These are phyloP conservation scores for Myzus persicae DNA, from an alignment of 1,140 invertebrate genomes.

Conservation along the genomic window DNA sequence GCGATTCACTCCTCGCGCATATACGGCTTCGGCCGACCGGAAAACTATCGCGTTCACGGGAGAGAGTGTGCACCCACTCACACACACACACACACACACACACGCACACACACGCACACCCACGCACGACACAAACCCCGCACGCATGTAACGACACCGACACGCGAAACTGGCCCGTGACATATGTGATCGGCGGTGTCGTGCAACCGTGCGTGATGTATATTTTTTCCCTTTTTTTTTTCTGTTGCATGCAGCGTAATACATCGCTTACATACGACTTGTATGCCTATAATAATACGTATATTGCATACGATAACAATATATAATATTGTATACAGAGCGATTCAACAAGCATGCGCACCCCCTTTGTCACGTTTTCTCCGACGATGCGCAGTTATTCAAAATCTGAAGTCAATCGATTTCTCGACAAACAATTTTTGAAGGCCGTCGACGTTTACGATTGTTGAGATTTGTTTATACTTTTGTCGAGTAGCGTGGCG, in stretches of 20 bases:
- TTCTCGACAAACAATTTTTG: no score
- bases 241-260: neutral
- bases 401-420: no score
- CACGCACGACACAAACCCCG: neutral
- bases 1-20: neutral
- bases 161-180: neutral
- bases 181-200: neutral
- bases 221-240: neutral
- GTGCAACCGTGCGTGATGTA: conserved; percentile 16
- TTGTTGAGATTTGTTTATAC: no score
- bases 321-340: neutral
- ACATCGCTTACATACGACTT: neutral
- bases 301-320: no score
- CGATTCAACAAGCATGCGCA: neutral
- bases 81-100: neutral
- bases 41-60: neutral
- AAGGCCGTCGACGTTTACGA: no score
- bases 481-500: no score
- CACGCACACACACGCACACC: neutral
- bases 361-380: neutral
- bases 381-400: no score
- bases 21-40: neutral
- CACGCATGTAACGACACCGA: neutral
- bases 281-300: neutral
- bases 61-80: no score